phyloP scores from a whole-genome alignment of 2,113 vertebrate genomes.

The Bufo gargarizans region DNA sequence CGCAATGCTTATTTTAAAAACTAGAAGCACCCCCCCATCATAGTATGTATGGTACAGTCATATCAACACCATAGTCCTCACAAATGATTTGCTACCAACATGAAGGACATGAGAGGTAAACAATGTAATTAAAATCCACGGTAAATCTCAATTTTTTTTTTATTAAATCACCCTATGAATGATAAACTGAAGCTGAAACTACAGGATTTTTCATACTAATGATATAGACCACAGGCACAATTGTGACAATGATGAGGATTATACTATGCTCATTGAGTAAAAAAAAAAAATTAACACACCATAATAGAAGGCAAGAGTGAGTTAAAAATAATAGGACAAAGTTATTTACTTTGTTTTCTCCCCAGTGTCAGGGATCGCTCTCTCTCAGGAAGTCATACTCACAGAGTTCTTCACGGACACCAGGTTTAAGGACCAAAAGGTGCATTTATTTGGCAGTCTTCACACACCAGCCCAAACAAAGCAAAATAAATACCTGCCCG shows the following conservation, averaged over 20 bases:
- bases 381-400: too few species aligned
- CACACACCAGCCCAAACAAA: too few species aligned
- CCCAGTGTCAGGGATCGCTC: too few species aligned
- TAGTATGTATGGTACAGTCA: background rate
- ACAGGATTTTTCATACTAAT: background rate
- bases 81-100: background rate
- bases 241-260: background rate
- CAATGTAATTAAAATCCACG: background rate
- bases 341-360: background rate
- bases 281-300: background rate
- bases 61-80: background rate
- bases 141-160: background rate
- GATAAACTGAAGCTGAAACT: background rate
- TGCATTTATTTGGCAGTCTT: too few species aligned
- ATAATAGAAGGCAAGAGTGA: background rate
- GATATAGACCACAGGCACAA: background rate
- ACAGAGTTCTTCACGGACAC: too few species aligned
- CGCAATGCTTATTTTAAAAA: background rate
- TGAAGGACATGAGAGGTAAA: background rate
- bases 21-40: background rate
- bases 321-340: background rate
- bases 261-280: background rate
- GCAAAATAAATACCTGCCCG: too few species aligned
- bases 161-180: background rate
- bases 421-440: too few species aligned